A percentile compares a stretch with the other conserved stretches of the same genome.
Evolutionary conservation across 2,797 vertebrate genomes (phyloP).

Genomic region (Periparus ater): DNA sequence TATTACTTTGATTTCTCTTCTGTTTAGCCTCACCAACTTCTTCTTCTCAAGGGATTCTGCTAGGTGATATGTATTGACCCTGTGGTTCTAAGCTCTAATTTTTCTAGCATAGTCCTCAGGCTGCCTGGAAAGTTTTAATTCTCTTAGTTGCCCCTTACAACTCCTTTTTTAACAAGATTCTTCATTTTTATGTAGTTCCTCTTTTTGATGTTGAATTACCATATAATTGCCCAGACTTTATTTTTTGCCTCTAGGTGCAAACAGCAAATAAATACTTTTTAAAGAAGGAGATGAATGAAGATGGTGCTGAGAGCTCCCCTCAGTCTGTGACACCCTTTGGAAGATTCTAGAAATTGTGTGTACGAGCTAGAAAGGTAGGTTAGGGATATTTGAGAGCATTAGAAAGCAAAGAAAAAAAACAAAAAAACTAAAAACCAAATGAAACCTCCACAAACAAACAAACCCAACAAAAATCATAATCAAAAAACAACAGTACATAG

Average conservation of each 20-base stretch:
- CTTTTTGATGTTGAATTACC: slow-evolving; percentile 46
- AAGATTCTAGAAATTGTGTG: not conserved
- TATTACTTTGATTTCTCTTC: not conserved
- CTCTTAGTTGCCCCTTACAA: not conserved
- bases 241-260: not conserved
- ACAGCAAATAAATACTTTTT: not conserved
- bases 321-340: not conserved
- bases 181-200: not conserved
- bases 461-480: not conserved
- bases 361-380: not conserved
- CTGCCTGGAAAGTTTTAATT: slow-evolving; percentile 14
- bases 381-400: not conserved
- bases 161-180: not conserved
- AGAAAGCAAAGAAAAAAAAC: not conserved
- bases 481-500: not conserved
- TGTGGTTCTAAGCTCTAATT: not conserved
- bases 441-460: no score
- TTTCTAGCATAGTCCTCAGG: not conserved
- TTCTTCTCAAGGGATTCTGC: not conserved
- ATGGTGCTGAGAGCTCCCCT: not conserved
- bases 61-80: not conserved
- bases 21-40: not conserved
- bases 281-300: not conserved
- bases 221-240: not conserved
- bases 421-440: not conserved